Evolutionary conservation across 2,113 vertebrate genomes (phyloP).

Genomic region (Aptenodytes patagonicus): DNA sequence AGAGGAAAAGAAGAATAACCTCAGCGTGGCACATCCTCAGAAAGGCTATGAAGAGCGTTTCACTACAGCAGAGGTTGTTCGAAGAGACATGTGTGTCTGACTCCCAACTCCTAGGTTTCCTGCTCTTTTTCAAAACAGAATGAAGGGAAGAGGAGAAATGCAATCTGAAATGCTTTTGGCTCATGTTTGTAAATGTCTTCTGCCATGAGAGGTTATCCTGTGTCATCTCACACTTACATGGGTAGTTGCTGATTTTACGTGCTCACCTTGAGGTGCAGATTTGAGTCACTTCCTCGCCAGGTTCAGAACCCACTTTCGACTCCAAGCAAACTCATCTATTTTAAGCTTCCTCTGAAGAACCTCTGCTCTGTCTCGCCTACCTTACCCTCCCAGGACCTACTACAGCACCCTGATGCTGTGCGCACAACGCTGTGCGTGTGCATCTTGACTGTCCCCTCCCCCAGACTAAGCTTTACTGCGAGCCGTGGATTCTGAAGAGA

Average conservation of each 20-base stretch:
- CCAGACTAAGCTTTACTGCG: rapidly evolving
- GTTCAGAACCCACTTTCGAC: not conserved
- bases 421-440: rapidly evolving
- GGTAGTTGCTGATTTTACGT: not conserved
- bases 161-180: not conserved
- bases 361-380: not conserved
- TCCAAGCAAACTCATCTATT: not conserved
- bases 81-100: not conserved
- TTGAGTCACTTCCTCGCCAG: not conserved
- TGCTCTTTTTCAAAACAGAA: not conserved
- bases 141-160: not conserved
- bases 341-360: not conserved
- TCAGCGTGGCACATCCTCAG: not conserved
- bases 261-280: not conserved
- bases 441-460: too few species aligned
- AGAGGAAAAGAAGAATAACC: not conserved
- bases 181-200: not conserved
- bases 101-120: not conserved
- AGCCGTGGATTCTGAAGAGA: not conserved
- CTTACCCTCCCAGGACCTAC: not conserved
- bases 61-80: rapidly evolving
- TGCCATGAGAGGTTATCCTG: not conserved
- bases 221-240: not conserved
- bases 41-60: not conserved
- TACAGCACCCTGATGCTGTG: not conserved